These are phyloP conservation scores for Autographa pulchrina DNA, from an alignment of 2,888 invertebrate species.

Conservation along the genomic window DNA sequence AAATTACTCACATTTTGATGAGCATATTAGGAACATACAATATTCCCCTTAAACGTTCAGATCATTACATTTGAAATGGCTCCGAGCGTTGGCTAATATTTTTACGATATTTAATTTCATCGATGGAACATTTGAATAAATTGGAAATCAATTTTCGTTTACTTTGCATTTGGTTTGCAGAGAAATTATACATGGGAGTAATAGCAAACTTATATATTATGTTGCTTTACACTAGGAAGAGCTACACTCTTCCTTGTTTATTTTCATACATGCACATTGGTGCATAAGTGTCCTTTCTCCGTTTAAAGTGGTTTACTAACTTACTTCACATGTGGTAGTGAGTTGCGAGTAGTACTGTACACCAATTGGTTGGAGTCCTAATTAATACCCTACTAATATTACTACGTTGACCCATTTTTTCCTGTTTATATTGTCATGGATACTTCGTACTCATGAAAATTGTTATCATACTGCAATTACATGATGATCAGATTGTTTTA, in stretches of 20 bases:
- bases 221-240: not conserved
- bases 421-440: not conserved
- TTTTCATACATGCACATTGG: not conserved
- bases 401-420: not conserved
- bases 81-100: conserved; percentile 22
- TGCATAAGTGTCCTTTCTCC: too few relatives aligned
- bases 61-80: conserved; percentile 30
- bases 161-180: not conserved
- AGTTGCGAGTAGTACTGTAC: too few relatives aligned
- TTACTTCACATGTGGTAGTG: too few relatives aligned
- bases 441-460: not conserved
- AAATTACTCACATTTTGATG: conserved; percentile 14
- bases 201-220: not conserved
- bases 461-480: not conserved
- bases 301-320: too few relatives aligned
- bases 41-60: conserved; percentile 16
- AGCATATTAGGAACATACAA: conserved; percentile 12
- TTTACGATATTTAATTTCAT: conserved; percentile 11
- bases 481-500: not conserved
- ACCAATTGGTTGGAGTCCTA: not conserved
- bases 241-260: too few relatives aligned
- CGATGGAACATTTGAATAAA: conserved; percentile 5
- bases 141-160: conserved; percentile 4
- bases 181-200: not conserved
- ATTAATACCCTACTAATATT: not conserved